Evolutionary conservation across 2,797 vertebrate genomes (phyloP), one percentile per base, ranked within the genome.

Genomic region (Sebastiscus tertius): DNA sequence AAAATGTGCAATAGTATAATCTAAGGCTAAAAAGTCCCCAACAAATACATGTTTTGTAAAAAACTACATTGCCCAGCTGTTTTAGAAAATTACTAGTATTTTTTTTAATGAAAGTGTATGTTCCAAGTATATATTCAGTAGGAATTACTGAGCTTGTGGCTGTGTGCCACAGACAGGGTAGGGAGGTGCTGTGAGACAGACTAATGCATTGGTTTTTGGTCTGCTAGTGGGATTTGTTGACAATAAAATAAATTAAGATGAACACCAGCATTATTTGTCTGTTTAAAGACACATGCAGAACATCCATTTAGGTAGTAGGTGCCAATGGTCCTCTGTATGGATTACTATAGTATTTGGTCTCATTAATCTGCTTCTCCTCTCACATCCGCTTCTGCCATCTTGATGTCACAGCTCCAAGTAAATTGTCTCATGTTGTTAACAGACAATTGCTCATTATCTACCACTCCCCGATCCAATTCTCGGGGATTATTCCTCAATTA

Each of bases 401-500:
- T 85, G 55, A 87, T 90, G 81, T 84, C 72, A 81, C 56, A 29
- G 88, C 86, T 92, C 82, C 65, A 39, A 76, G 72, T 92, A 87
- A 89, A 93, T 87, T 75, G 86, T 93, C 87, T 92, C 80, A 80
- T 85, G 89, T 87, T 86, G 79, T 93, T 87, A 89, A 87, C 77
- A 82, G 91, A 93, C 91, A 90, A 89, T 87, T 91, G 87, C 84
- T 92, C 86, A 92, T 95, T 94, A 91, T 93, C 89, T 90, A 59
- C 71, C 82, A 79, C 80, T 86, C 84, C 77, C 72, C 66, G 24
- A 90, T 89, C 85, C 89, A 92, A 80, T 91, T 95, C 87, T 76
- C 85, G 61, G 66, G 84, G 87, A 93, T 92, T 93, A 92, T 83
- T 92, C 78, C 84, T 84, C 89, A 93, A 94, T 95, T 94, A 94